Evolutionary conservation across 2,113 vertebrate species (phyloP).

Genomic region (Sylvilagus bachmani): DNA sequence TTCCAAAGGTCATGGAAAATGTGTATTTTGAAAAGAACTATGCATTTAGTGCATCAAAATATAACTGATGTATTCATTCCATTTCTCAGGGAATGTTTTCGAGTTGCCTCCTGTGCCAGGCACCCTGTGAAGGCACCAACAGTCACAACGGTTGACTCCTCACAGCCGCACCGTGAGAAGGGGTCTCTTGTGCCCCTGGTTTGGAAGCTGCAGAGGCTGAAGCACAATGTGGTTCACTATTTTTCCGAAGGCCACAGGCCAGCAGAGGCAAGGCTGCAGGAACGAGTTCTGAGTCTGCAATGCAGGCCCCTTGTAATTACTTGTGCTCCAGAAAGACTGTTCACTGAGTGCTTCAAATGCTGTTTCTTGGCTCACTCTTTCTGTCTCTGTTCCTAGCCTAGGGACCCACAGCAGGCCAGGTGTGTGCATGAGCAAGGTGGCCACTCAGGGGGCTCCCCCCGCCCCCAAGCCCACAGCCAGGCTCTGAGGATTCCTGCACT

Average conservation of each 20-base stretch:
- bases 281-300: background rate
- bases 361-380: background rate
- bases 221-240: too few relatives aligned
- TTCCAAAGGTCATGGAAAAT: too few relatives aligned
- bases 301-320: background rate
- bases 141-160: accelerated
- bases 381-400: background rate
- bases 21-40: too few relatives aligned
- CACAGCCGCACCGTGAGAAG: accelerated
- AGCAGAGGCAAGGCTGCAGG: background rate
- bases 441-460: background rate
- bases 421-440: background rate
- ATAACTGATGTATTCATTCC: too few relatives aligned
- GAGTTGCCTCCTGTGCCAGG: background rate
- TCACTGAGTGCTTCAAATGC: background rate
- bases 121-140: accelerated
- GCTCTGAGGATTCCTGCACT: background rate
- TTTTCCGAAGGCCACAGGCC: background rate
- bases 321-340: background rate
- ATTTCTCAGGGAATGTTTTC: too few relatives aligned
- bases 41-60: too few relatives aligned
- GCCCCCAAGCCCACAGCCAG: too few relatives aligned
- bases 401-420: background rate
- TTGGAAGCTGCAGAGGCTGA: background rate
- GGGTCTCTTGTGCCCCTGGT: too few relatives aligned